phyloP scores from a whole-genome alignment of 2,888 invertebrate species.

The Clepsis dumicolana region DNA sequence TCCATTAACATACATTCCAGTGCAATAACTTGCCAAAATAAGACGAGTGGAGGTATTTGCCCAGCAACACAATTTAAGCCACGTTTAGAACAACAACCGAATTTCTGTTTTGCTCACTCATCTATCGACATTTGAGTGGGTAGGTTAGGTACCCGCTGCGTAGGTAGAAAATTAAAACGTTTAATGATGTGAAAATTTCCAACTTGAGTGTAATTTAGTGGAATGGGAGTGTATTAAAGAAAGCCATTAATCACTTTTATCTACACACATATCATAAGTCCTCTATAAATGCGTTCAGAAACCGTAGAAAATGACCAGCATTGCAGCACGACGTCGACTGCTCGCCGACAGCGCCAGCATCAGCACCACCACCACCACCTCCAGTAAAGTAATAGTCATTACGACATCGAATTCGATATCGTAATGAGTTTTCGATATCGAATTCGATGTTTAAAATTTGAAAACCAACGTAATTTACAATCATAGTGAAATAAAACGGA shows the following conservation, averaged over 20 bases:
- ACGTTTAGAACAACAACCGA: background rate
- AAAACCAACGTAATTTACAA: no score
- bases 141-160: background rate
- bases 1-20: background rate
- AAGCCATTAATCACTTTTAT: slow-evolving; percentile 36
- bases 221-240: slow-evolving; percentile 25
- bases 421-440: no score
- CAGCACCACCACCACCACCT: no score
- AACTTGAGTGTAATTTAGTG: slow-evolving; percentile 32
- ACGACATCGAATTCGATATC: no score
- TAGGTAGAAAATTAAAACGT: slow-evolving; percentile 25
- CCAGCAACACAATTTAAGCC: background rate
- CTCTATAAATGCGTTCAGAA: no score
- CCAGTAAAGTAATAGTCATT: no score
- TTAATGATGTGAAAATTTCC: slow-evolving; percentile 28
- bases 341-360: no score
- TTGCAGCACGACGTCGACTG: no score
- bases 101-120: background rate
- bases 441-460: no score
- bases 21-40: background rate
- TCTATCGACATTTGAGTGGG: background rate
- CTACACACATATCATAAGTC: no score
- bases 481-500: no score
- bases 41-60: background rate
- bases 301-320: no score